These are phyloP conservation scores for Kryphioiulus occultus DNA, from an alignment of 2,888 invertebrate species.

Conservation along the genomic window DNA sequence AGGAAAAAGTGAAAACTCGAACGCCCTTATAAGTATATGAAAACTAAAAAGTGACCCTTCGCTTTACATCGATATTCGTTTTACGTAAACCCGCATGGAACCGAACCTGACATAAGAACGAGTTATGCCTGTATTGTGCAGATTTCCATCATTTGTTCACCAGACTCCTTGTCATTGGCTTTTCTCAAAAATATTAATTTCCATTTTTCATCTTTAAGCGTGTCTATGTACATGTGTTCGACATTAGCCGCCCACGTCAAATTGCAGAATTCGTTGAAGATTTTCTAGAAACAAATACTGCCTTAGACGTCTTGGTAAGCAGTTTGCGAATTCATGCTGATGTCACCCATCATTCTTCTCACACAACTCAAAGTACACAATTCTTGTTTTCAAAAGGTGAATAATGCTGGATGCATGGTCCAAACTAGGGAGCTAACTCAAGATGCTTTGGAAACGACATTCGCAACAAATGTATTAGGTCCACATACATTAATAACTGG, in stretches of 20 bases:
- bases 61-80: too few relatives aligned
- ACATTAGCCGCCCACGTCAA: conserved; percentile 63
- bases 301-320: conserved; percentile 63
- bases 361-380: too few relatives aligned
- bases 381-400: conserved; percentile 60
- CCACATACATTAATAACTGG: conserved; percentile 62
- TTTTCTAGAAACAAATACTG: conserved; percentile 60
- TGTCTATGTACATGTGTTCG: conserved; percentile 64
- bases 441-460: conserved; percentile 64
- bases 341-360: too few relatives aligned
- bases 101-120: too few relatives aligned
- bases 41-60: too few relatives aligned
- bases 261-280: conserved; percentile 62
- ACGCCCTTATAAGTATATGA: too few relatives aligned
- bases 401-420: conserved; percentile 66
- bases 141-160: too few relatives aligned
- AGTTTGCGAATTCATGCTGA: background rate
- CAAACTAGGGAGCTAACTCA: conserved; percentile 61
- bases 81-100: too few relatives aligned
- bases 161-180: too few relatives aligned
- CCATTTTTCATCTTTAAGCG: conserved; percentile 58
- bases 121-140: too few relatives aligned
- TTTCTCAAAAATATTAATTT: too few relatives aligned
- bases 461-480: conserved; percentile 65
- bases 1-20: too few relatives aligned